Conservation (phyloP, 2,797 vertebrate species). For the Xiphorhynchus erythropygius region DNA sequence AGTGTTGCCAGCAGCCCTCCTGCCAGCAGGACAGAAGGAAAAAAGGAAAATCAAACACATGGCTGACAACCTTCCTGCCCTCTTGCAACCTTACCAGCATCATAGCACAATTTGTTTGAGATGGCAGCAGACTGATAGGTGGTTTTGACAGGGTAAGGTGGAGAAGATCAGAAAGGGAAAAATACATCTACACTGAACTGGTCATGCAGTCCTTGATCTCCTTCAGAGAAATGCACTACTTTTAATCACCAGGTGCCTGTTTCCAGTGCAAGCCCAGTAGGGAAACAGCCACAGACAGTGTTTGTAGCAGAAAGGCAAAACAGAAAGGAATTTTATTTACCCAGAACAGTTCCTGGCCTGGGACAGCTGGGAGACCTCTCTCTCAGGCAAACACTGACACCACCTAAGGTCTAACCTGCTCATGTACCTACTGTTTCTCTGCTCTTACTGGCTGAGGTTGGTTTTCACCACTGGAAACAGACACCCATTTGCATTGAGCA, state of each 20-base stretch:
- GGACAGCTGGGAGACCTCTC: background rate
- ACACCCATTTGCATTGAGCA: background rate
- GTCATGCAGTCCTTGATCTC: background rate
- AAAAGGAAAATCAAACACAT: background rate
- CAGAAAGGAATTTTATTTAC: background rate
- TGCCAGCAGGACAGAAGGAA: background rate
- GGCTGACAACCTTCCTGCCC: background rate
- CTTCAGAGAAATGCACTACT: background rate
- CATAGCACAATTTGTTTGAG: background rate
- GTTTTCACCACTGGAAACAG: background rate
- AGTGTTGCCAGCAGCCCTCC: background rate
- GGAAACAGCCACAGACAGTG: background rate
- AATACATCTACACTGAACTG: background rate
- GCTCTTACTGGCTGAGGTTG: background rate
- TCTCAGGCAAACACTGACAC: background rate
- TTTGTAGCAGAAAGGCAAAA: background rate
- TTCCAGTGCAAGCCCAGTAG: background rate
- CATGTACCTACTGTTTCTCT: background rate
- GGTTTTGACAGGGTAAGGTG: background rate
- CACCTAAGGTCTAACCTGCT: background rate
- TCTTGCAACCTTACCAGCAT: background rate
- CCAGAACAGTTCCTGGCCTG: background rate
- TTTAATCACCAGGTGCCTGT: background rate
- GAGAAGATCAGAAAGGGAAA: background rate
- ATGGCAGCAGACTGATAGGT: background rate